Base-by-base conservation (phyloP, 2,797 vertebrate genomes). In the Sciurus carolinensis region DNA sequence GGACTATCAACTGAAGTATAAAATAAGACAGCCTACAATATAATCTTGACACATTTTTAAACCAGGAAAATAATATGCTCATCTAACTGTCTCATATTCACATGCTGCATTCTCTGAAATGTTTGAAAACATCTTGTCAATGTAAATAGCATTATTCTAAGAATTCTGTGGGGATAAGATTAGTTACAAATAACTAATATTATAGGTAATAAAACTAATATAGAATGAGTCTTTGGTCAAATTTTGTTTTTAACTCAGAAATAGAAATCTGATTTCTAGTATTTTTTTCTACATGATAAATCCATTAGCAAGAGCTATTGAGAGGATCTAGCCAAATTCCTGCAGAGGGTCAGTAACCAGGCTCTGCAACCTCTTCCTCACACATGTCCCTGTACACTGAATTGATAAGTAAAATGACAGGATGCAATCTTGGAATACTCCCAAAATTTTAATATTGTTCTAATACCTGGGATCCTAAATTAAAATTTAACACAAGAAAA, bases 21-120 rank as follows among this genome's bases (percentile, higher is more conserved):
- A 88, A 96, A 93, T 93, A 92, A 72, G 1, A 83, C 76, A 80
- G 18, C 91, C 20, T 66, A 0, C 83, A 66, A 94, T 89, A 79
- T 87, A 97, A 96, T 62, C 33, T 8, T 64, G 22, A 96, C n/a
- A 44, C 86, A 71, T 76, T 77, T 91, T 66, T 28, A 87, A 64
- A 42, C 9, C 94, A 69, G 5, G 59, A 92, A 96, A 97, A 96
- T 57, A 97, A 71, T 0, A 1, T 44, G 7, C 62, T 94, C 57
- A 83, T 36, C 36, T 3, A 36, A 36, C 36, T 36, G 36, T 36
- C 36, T 36, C 36, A 36, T 36, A 36, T 36, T 36, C 36, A 2
- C 3, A 3, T 36, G 36, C 36, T 36, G 36, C 36, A 36, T 36
- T 36, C 36, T 36, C 36, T 36, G 36, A 36, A 36, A 36, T 36